Percentiles rank a stretch among this genome's conserved stretches.
Conservation (phyloP, 1,140 invertebrate species). For the Periplaneta americana region DNA sequence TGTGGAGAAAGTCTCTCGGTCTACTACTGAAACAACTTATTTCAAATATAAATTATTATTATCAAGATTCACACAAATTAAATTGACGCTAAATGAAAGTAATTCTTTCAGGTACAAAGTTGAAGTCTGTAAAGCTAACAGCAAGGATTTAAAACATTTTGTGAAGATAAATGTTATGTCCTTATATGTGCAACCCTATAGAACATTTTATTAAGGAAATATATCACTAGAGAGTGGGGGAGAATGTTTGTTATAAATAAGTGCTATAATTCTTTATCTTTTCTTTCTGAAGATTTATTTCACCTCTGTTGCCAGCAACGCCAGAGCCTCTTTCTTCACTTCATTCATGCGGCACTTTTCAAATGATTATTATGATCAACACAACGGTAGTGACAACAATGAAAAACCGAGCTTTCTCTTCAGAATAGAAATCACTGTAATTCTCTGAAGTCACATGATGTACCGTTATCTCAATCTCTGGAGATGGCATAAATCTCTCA, state of each 20-base stretch:
- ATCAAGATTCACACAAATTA: too few species aligned
- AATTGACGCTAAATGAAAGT: too few species aligned
- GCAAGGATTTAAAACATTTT: too few species aligned
- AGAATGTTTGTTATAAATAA: not conserved
- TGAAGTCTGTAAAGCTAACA: too few species aligned
- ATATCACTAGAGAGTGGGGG: not conserved
- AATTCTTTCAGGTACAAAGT: too few species aligned
- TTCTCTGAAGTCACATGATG: not conserved
- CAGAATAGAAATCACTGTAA: not conserved
- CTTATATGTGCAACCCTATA: too few species aligned
- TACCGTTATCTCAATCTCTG: too few species aligned
- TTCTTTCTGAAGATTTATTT: not conserved
- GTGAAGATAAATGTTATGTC: too few species aligned
- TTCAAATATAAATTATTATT: too few species aligned
- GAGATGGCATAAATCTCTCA: too few species aligned
- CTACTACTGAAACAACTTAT: too few species aligned
- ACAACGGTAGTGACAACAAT: not conserved
- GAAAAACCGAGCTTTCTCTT: not conserved
- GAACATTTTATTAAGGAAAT: not conserved
- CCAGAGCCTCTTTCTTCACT: not conserved
- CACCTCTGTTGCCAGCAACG: not conserved
- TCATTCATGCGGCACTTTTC: not conserved
- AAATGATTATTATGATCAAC: not conserved
- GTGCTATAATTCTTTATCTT: not conserved
- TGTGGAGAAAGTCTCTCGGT: too few species aligned